These are phyloP conservation scores for Cepphus grylle DNA, from an alignment of 2,113 vertebrate genomes.

Conservation along the genomic window DNA sequence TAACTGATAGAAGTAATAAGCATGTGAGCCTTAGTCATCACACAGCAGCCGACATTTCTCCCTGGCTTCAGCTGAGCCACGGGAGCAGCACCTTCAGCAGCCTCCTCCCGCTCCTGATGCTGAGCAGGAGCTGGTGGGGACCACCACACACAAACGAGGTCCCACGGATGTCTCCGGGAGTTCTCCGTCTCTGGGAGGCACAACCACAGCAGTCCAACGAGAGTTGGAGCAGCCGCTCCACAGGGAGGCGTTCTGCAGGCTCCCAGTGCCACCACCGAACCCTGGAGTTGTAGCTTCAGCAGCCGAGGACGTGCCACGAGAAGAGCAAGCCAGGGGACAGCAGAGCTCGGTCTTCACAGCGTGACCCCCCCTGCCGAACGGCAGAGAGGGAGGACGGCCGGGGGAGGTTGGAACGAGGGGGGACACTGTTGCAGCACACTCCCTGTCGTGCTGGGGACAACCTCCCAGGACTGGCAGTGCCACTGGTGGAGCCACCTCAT, in stretches of 20 bases:
- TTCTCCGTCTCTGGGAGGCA: neutral
- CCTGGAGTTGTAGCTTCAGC: neutral
- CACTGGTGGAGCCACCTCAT: neutral
- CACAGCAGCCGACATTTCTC: neutral
- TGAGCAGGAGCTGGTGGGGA: neutral
- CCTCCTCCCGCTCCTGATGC: neutral
- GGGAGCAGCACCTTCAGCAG: neutral
- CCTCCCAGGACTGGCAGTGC: neutral
- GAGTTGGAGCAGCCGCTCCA: neutral
- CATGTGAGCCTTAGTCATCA: constrained; percentile 57
- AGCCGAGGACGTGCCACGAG: fast-evolving
- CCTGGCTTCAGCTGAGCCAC: neutral
- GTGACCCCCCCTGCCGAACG: neutral
- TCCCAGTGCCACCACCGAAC: neutral
- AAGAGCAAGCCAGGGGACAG: neutral
- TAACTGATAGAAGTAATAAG: constrained; percentile 47
- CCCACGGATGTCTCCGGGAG: neutral
- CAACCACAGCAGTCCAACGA: fast-evolving
- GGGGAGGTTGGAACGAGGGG: neutral
- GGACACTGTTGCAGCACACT: neutral
- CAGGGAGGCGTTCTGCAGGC: neutral
- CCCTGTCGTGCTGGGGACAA: neutral
- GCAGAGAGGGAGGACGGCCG: neutral
- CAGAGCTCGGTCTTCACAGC: neutral
- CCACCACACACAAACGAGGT: neutral